phyloP scores from a whole-genome alignment of 2,888 invertebrate genomes.

The Deilephila elpenor region DNA sequence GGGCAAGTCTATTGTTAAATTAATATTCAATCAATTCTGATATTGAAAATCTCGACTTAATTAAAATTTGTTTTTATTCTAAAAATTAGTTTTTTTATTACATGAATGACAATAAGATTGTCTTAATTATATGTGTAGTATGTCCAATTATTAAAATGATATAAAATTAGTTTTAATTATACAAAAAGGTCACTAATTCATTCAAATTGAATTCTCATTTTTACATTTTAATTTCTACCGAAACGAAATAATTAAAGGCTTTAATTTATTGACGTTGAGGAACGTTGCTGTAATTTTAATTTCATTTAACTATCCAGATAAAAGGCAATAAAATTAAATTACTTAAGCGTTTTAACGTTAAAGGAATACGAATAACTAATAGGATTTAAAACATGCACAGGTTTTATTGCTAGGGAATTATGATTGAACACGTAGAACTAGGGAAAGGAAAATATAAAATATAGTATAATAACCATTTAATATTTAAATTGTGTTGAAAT shows the following conservation, averaged over 20 bases:
- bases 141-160: not conserved
- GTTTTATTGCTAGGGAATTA: not conserved
- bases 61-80: conserved; percentile 10
- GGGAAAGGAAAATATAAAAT: not conserved
- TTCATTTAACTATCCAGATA: conserved; percentile 4
- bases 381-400: conserved; percentile 1
- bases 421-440: not conserved
- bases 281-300: conserved; percentile 4
- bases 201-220: not conserved
- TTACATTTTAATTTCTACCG: conserved; percentile 5
- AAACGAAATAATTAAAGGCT: not conserved
- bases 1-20: conserved; percentile 23
- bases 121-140: not conserved
- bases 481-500: too few relatives aligned
- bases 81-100: not conserved
- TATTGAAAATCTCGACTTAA: conserved; percentile 22
- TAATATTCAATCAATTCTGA: conserved; percentile 24
- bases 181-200: not conserved
- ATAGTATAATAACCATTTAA: not conserved
- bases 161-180: conserved; percentile 5
- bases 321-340: not conserved
- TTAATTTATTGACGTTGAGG: conserved; percentile 2
- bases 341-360: not conserved
- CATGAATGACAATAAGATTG: too few relatives aligned
- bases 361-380: conserved; percentile 1